phyloP scores from a whole-genome alignment of 2,888 invertebrate species.

The Frankliniella fusca region DNA sequence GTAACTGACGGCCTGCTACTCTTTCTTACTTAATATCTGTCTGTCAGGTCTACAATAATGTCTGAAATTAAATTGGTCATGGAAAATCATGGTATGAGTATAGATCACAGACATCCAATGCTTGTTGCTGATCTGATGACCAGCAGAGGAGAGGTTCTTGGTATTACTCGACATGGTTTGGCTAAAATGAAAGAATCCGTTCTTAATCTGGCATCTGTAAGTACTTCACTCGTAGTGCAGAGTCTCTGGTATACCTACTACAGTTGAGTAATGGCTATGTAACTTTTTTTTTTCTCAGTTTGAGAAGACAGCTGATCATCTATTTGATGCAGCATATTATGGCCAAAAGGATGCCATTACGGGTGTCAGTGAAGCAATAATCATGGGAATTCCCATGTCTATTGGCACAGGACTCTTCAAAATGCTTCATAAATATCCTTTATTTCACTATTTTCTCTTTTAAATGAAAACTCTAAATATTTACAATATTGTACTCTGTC shows the following conservation, averaged over 20 bases:
- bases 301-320: constrained; percentile 97
- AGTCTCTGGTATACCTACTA: constrained; percentile 30
- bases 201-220: constrained; percentile 91
- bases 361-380: constrained; percentile 98
- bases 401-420: constrained; percentile 95
- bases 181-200: constrained; percentile 99
- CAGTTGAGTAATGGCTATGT: constrained; percentile 33
- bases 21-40: constrained; percentile 9
- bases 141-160: constrained; percentile 92
- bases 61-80: constrained; percentile 94
- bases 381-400: constrained; percentile 91
- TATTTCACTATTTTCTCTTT: constrained; percentile 29
- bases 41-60: constrained; percentile 80
- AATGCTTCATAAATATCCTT: constrained; percentile 63
- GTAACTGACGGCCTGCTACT: constrained; percentile 29
- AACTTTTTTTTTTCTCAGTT: constrained; percentile 61
- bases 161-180: constrained; percentile 94
- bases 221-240: constrained; percentile 40
- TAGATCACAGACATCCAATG: constrained; percentile 96
- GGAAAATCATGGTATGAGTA: constrained; percentile 97
- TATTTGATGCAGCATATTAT: constrained; percentile 98
- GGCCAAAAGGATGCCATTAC: constrained; percentile 93
- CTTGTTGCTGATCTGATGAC: constrained; percentile 98
- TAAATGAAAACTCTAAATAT: background rate
- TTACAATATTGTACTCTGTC: too few relatives aligned